phyloP scores from a whole-genome alignment of 2,113 vertebrate species.

The Arizona elegans region DNA sequence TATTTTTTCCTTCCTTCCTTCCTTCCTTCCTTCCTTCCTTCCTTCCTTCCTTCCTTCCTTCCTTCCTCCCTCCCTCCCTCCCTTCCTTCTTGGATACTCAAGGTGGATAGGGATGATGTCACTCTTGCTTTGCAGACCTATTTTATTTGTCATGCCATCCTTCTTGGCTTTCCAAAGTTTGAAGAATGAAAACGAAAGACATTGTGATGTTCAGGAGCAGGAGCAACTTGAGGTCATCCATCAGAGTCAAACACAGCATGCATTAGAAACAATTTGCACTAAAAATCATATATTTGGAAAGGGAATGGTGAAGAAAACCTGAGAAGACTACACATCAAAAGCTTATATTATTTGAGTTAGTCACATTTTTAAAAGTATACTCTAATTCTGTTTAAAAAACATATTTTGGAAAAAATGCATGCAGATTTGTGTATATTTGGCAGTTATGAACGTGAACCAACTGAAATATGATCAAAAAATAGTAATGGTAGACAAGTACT shows the following conservation, averaged over 20 bases:
- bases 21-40: background rate
- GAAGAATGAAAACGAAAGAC: background rate
- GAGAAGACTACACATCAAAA: background rate
- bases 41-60: rapidly evolving
- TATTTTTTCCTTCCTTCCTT: background rate
- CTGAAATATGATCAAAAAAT: background rate
- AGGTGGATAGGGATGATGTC: background rate
- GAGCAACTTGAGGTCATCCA: background rate
- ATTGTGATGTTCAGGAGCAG: background rate
- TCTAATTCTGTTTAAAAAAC: background rate
- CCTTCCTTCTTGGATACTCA: background rate
- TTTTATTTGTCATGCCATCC: background rate
- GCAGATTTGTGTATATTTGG: background rate
- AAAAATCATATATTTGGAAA: background rate
- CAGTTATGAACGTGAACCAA: background rate
- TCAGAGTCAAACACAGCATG: background rate
- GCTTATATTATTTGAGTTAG: background rate
- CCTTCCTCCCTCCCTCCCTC: background rate
- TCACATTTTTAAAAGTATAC: background rate
- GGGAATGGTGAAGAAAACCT: background rate
- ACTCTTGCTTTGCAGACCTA: background rate
- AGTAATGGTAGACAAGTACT: background rate
- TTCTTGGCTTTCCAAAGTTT: background rate
- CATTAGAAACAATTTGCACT: background rate
- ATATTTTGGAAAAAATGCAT: background rate